Percentiles rank a stretch among this genome's conserved stretches.
Conservation (phyloP, 2,113 vertebrate genomes). For the Hydrolagus affinis region DNA sequence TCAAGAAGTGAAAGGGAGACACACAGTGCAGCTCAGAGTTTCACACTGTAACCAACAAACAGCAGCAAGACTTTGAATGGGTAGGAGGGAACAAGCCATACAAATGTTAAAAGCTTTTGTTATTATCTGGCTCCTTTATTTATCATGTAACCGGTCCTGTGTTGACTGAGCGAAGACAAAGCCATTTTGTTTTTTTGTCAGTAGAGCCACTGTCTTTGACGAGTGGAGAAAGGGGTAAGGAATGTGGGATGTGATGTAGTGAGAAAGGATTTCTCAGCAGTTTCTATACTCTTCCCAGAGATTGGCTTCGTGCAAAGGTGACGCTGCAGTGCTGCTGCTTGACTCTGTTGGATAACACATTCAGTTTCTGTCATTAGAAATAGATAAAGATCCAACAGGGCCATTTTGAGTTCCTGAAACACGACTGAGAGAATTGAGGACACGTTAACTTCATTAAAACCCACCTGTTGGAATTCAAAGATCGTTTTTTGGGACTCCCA, state of each 20-base stretch:
- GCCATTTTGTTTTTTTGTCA: background rate
- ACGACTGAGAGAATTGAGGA: too few species aligned
- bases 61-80: background rate
- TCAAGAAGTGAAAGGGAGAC: too few species aligned
- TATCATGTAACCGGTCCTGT: background rate
- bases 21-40: too few species aligned
- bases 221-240: background rate
- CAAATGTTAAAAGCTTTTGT: conserved; percentile 20
- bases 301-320: background rate
- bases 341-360: background rate
- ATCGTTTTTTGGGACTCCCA: too few species aligned
- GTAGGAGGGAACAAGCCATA: background rate
- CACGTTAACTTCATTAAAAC: too few species aligned
- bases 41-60: background rate
- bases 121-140: background rate
- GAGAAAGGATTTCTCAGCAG: background rate
- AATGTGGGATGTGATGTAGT: background rate
- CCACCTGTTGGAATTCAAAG: too few species aligned
- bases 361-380: background rate
- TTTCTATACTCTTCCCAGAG: background rate
- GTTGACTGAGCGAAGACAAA: background rate
- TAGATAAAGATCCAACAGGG: background rate
- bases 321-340: background rate
- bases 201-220: background rate
- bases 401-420: background rate